A percentile compares a stretch with the other conserved stretches of the same genome.
Conservation (phyloP, 2,113 vertebrate genomes). For the Gobius niger region DNA sequence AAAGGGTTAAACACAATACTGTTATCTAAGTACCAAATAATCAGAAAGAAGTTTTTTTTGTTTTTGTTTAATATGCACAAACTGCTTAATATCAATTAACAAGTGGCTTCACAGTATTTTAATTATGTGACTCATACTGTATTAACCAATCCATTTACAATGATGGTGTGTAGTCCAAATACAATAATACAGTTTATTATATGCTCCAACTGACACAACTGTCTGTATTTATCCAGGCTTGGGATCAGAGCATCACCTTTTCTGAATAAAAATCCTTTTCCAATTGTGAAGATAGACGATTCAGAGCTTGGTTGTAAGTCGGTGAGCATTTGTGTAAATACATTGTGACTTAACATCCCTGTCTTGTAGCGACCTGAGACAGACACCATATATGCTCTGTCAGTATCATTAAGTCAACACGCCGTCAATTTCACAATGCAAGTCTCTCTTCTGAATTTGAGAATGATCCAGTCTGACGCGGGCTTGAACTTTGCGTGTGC, state of each 20-base stretch:
- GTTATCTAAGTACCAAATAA: too few relatives aligned
- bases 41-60: too few relatives aligned
- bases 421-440: conserved; percentile 62
- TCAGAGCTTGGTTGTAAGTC: conserved; percentile 38
- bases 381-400: conserved; percentile 68
- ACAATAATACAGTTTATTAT: too few relatives aligned
- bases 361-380: conserved; percentile 63
- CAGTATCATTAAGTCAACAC: conserved; percentile 72
- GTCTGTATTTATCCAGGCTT: neutral
- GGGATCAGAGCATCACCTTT: neutral
- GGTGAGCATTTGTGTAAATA: conserved; percentile 55
- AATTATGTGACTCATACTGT: too few relatives aligned
- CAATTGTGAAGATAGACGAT: conserved; percentile 10
- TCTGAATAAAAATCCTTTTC: neutral
- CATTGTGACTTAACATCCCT: conserved; percentile 56
- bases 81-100: too few relatives aligned
- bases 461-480: conserved; percentile 68
- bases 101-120: too few relatives aligned
- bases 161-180: too few relatives aligned
- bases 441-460: conserved; percentile 63
- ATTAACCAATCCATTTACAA: too few relatives aligned
- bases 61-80: too few relatives aligned
- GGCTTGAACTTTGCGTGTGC: conserved; percentile 68
- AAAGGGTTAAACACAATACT: too few relatives aligned
- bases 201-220: neutral